Evolutionary conservation across 2,888 invertebrate species (phyloP).

Genomic region (Acrobasis suavella): DNA sequence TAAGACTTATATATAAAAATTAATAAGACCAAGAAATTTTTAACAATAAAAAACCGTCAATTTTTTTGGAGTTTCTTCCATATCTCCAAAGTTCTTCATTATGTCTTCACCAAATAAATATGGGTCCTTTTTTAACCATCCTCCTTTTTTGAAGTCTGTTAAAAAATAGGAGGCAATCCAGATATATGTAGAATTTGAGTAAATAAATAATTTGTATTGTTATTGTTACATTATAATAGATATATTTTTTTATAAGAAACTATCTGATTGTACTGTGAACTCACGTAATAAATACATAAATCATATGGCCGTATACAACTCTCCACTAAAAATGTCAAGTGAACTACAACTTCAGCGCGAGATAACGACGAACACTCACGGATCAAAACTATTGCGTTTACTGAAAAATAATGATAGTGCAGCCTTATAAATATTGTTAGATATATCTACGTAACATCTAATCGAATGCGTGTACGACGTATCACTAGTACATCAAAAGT

Average conservation of each 20-base stretch:
- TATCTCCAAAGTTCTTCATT: no score
- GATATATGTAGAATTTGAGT: no score
- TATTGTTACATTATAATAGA: no score
- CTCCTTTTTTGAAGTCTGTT: no score
- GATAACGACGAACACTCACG: slow-evolving; percentile 18
- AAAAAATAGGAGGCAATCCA: no score
- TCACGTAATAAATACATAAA: slow-evolving; percentile 13
- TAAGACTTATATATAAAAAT: no score
- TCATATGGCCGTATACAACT: background rate
- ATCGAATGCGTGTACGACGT: slow-evolving; percentile 33
- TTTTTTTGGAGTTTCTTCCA: no score
- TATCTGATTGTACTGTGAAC: slow-evolving; percentile 4
- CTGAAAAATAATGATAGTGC: slow-evolving; percentile 49
- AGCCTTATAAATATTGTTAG: slow-evolving; percentile 47
- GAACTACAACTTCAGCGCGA: background rate
- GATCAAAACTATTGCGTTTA: slow-evolving; percentile 28
- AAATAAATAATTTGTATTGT: no score
- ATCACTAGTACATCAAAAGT: background rate
- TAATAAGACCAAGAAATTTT: no score
- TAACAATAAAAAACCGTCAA: no score
- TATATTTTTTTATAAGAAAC: background rate
- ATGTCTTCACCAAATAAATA: no score
- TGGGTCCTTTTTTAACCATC: no score
- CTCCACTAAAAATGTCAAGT: background rate
- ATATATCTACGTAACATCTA: slow-evolving; percentile 33